A percentile compares a stretch with the other conserved stretches of the same genome.
Conservation (phyloP, 2,113 vertebrate species). For the Pangasianodon gigas region DNA sequence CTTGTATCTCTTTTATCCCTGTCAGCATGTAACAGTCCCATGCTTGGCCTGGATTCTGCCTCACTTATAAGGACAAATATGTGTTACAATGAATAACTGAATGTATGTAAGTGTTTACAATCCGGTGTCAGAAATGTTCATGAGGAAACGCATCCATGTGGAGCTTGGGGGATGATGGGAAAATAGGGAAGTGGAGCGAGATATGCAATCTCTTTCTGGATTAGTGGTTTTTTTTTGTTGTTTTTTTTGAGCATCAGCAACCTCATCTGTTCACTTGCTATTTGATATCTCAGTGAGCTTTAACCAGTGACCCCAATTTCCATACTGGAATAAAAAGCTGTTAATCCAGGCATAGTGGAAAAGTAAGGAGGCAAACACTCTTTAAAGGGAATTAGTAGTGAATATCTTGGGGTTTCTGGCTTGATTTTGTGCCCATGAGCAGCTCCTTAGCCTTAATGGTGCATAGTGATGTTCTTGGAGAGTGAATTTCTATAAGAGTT, state of each 20-base stretch:
- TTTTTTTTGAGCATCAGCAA: not conserved
- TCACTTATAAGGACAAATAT: not conserved
- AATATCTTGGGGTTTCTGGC: not conserved
- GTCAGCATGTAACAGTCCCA: not conserved
- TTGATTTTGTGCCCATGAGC: not conserved
- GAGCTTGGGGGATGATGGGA: not conserved
- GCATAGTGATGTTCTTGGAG: not conserved
- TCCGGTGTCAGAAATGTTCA: not conserved
- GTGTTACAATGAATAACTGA: not conserved
- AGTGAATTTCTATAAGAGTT: not conserved
- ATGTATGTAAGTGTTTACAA: not conserved
- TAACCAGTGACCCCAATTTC: not conserved
- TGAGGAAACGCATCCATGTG: not conserved
- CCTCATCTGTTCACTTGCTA: not conserved
- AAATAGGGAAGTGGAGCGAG: constrained; percentile 20
- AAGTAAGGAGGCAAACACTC: not conserved
- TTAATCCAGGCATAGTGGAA: not conserved
- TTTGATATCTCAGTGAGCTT: not conserved
- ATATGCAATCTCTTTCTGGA: constrained; percentile 23
- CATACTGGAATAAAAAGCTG: not conserved
- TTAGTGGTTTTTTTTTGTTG: constrained; percentile 18
- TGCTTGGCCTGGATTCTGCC: not conserved
- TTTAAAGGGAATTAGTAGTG: not conserved
- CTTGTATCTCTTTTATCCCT: no score
- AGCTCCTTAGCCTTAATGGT: not conserved